Percentiles rank a stretch among this genome's conserved stretches.
Evolutionary conservation across 2,797 vertebrate species (phyloP).

Genomic region (Scarus forsteni): DNA sequence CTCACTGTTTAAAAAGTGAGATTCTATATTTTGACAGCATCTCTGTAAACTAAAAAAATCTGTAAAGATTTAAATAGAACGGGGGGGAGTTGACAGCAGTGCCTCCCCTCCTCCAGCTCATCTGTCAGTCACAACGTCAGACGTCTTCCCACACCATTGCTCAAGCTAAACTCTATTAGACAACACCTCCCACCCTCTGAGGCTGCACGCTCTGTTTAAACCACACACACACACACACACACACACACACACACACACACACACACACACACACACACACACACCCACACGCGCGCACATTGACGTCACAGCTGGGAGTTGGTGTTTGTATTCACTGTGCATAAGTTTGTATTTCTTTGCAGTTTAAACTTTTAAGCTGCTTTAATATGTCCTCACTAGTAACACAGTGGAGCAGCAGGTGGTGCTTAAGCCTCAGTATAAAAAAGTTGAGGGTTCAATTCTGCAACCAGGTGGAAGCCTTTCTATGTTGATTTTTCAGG

Average conservation of each 20-base stretch:
- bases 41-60: constrained; percentile 19
- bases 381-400: no score
- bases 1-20: constrained; percentile 30
- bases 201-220: constrained; percentile 16
- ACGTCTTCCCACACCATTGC: constrained; percentile 55
- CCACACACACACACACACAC: constrained; percentile 14
- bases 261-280: constrained; percentile 14
- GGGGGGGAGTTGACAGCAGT: constrained; percentile 50
- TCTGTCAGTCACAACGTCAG: constrained; percentile 63
- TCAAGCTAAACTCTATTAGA: constrained; percentile 53
- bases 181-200: constrained; percentile 53
- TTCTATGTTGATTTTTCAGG: no score
- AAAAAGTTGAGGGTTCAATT: no score
- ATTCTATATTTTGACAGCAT: constrained; percentile 27
- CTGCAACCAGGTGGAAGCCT: no score
- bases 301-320: background rate
- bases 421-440: no score
- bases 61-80: constrained; percentile 52
- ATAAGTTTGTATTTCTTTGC: no score
- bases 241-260: constrained; percentile 15
- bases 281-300: constrained; percentile 11
- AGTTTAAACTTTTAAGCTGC: background rate
- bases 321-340: no score
- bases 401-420: no score
- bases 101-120: constrained; percentile 48